phyloP scores from a whole-genome alignment of 2,888 invertebrate genomes.

The Pandemis heparana region DNA sequence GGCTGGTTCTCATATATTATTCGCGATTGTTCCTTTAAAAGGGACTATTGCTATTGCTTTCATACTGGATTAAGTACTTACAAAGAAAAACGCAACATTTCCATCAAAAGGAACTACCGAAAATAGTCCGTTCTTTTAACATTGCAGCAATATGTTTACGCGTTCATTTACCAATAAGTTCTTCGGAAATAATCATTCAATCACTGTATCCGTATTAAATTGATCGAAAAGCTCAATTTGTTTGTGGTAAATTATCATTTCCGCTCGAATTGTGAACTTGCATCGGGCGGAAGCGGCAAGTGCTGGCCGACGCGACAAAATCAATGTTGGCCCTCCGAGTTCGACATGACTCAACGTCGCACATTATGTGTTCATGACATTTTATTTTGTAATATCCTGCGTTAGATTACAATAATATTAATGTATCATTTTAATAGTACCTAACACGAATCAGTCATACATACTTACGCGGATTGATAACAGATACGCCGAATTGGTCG shows the following conservation, averaged over 20 bases:
- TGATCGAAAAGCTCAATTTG: conserved; percentile 34
- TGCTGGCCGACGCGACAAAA: conserved; percentile 19
- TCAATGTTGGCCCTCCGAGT: conserved; percentile 11
- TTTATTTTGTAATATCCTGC: conserved; percentile 37
- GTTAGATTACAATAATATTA: conserved; percentile 26
- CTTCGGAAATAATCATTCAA: conserved; percentile 29
- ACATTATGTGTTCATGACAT: conserved; percentile 11
- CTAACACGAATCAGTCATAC: conserved; percentile 18
- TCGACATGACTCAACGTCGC: conserved; percentile 19
- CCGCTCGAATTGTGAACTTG: conserved; percentile 24
- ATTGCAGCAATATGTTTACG: conserved; percentile 16
- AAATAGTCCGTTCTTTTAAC: neutral
- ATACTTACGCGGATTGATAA: conserved; percentile 17
- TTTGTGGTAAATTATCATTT: conserved; percentile 41
- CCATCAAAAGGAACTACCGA: neutral
- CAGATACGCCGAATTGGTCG: conserved; percentile 31
- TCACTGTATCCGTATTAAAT: conserved; percentile 24
- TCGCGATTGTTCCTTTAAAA: too few relatives aligned
- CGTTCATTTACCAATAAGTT: conserved; percentile 5
- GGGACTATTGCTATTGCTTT: too few relatives aligned
- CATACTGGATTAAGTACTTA: too few relatives aligned
- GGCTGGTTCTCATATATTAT: too few relatives aligned
- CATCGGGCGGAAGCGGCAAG: conserved; percentile 29
- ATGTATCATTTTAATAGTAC: conserved; percentile 33
- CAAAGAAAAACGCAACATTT: too few relatives aligned